phyloP scores from a whole-genome alignment of 2,797 vertebrate genomes.

The Manis crassicaudata region DNA sequence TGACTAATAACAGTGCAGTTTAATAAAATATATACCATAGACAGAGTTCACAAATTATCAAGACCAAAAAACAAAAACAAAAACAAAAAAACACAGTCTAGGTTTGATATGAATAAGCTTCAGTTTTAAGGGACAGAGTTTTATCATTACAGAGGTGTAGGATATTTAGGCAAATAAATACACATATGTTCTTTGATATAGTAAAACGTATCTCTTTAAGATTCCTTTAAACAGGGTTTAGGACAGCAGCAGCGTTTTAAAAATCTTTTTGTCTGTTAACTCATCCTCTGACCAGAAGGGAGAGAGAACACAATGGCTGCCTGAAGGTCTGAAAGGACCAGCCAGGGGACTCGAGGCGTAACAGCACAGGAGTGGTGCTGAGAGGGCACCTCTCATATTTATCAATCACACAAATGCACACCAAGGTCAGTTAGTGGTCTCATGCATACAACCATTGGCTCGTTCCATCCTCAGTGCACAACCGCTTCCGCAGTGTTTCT shows the following conservation, averaged over 20 bases:
- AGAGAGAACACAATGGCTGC: too few species aligned
- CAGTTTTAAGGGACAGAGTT: constrained; percentile 77
- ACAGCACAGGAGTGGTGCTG: too few species aligned
- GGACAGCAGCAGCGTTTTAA: constrained; percentile 76
- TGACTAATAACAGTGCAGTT: constrained; percentile 88
- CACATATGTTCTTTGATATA: constrained; percentile 81
- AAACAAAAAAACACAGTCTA: constrained; percentile 78
- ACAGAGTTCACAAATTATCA: constrained; percentile 87
- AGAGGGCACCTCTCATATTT: too few species aligned
- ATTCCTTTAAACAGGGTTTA: constrained; percentile 80
- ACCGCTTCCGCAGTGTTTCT: too few species aligned
- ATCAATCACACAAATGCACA: too few species aligned
- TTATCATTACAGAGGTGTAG: constrained; percentile 79
- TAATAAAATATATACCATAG: constrained; percentile 89
- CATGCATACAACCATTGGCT: too few species aligned
- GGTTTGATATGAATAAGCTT: constrained; percentile 80
- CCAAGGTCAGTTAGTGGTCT: too few species aligned
- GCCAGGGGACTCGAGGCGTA: too few species aligned
- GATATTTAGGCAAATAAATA: constrained; percentile 82
- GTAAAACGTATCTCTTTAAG: constrained; percentile 79
- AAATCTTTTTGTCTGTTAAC: constrained; percentile 28
- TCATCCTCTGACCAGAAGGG: too few species aligned
- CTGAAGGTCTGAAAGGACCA: too few species aligned
- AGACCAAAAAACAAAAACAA: constrained; percentile 68
- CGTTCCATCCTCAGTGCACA: too few species aligned